A percentile compares a stretch with the other conserved stretches of the same genome.
These are phyloP conservation scores for Notothenia rossii DNA, from an alignment of 2,113 vertebrate genomes.

Conservation along the genomic window DNA sequence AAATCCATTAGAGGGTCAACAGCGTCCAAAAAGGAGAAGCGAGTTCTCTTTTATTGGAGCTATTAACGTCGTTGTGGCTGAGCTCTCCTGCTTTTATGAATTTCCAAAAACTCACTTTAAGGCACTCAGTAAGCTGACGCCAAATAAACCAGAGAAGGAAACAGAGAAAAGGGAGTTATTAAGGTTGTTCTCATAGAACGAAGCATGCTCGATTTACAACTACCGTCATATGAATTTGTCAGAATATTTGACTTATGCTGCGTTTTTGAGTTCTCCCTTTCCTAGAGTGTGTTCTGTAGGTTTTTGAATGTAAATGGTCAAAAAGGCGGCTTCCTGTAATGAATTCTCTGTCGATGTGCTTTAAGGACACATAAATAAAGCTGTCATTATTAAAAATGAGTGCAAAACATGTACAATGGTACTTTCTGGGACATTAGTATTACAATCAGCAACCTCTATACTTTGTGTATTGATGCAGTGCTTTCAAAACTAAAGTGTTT, in stretches of 20 bases:
- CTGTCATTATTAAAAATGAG: slow-evolving; percentile 21
- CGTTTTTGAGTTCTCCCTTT: too few relatives aligned
- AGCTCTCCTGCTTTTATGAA: background rate
- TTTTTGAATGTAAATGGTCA: background rate
- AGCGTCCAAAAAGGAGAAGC: background rate
- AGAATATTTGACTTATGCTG: slow-evolving; percentile 7
- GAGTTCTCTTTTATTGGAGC: slow-evolving; percentile 1
- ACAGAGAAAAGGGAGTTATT: background rate
- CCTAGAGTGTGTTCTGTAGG: too few relatives aligned
- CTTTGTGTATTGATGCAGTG: slow-evolving; percentile 21
- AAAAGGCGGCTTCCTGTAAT: background rate
- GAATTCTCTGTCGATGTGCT: background rate
- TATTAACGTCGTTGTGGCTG: slow-evolving; percentile 12
- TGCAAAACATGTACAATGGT: slow-evolving; percentile 35
- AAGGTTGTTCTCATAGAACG: slow-evolving; percentile 10
- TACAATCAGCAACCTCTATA: slow-evolving; percentile 28
- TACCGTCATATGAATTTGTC: background rate
- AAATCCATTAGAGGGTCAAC: slow-evolving; percentile 57
- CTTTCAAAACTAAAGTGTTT: slow-evolving; percentile 48
- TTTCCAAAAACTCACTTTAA: slow-evolving; percentile 9
- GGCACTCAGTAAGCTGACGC: background rate
- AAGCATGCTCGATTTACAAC: slow-evolving; percentile 17
- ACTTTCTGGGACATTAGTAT: slow-evolving; percentile 31
- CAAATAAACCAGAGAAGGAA: slow-evolving; percentile 7
- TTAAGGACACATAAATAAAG: slow-evolving; percentile 7